phyloP scores from a whole-genome alignment of 2,888 invertebrate species.

The Sarcophaga carnaria region DNA sequence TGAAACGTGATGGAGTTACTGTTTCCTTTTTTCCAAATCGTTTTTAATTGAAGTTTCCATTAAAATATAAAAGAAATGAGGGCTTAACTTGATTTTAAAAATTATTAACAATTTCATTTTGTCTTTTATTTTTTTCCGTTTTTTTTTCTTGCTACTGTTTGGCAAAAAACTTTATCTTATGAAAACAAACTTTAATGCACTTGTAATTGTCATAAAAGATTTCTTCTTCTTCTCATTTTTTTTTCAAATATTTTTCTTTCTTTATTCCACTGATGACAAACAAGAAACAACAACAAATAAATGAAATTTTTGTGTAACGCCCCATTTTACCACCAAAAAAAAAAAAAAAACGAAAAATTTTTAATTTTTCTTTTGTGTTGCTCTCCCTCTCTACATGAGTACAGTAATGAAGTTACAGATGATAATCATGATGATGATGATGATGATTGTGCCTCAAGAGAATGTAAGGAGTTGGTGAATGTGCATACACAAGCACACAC shows the following conservation, averaged over 20 bases:
- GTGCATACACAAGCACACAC: no score
- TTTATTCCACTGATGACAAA: no score
- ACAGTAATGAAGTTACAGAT: conserved; percentile 18
- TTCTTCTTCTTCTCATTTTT: conserved; percentile 42
- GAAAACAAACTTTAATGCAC: conserved; percentile 64
- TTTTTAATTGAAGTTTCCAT: conserved; percentile 35
- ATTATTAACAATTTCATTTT: conserved; percentile 49
- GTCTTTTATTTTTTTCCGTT: neutral
- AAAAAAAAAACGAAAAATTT: no score
- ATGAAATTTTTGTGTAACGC: conserved; percentile 56
- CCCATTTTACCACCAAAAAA: conserved; percentile 38
- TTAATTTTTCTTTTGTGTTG: neutral
- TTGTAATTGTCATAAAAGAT: conserved; percentile 67
- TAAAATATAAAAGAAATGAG: conserved; percentile 31
- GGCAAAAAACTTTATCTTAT: conserved; percentile 30
- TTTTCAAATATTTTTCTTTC: neutral
- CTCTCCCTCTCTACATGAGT: neutral
- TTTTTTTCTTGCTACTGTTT: neutral
- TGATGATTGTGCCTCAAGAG: conserved; percentile 56
- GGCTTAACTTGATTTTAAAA: conserved; percentile 59
- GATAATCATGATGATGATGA: conserved; percentile 13
- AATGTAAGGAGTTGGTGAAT: conserved; percentile 30
- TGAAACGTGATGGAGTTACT: no score
- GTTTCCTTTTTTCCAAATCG: no score
- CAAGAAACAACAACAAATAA: conserved; percentile 29